Evolutionary conservation across 2,888 invertebrate genomes (phyloP).

Genomic region (Drosophila prolongata): DNA sequence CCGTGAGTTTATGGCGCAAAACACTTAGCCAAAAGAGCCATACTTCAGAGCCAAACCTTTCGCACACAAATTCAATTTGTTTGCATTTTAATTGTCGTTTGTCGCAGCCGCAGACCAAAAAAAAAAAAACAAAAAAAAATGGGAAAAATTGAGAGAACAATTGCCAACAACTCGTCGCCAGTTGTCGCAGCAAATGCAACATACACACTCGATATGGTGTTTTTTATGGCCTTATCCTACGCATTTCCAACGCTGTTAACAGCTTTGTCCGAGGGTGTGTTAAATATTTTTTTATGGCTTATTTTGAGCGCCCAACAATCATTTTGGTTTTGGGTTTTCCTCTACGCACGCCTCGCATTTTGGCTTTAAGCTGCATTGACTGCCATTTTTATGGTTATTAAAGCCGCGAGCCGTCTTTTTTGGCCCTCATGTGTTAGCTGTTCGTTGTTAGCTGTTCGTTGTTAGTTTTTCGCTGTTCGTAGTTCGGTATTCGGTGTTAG

Average conservation of each 20-base stretch:
- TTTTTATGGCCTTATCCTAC: constrained; percentile 72
- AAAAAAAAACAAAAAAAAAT: constrained; percentile 39
- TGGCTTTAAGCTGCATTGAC: constrained; percentile 60
- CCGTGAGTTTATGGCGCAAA: constrained; percentile 67
- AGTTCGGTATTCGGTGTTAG: constrained; percentile 27
- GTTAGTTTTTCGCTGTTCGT: constrained; percentile 31
- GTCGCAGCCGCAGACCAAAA: constrained; percentile 51
- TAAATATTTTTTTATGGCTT: constrained; percentile 75
- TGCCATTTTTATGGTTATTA: constrained; percentile 69
- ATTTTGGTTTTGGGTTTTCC: constrained; percentile 49
- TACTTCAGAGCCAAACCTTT: constrained; percentile 59
- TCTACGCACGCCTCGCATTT: constrained; percentile 25
- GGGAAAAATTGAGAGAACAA: constrained; percentile 46
- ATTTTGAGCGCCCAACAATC: constrained; percentile 63
- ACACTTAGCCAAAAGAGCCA: constrained; percentile 60
- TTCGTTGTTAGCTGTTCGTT: constrained; percentile 38
- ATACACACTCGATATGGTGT: constrained; percentile 31
- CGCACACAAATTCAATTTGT: constrained; percentile 66
- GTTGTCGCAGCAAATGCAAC: constrained; percentile 50
- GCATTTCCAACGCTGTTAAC: constrained; percentile 73
- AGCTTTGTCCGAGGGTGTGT: constrained; percentile 77
- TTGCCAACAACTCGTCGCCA: constrained; percentile 72
- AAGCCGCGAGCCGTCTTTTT: constrained; percentile 46
- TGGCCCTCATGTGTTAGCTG: constrained; percentile 44
- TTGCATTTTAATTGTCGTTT: constrained; percentile 77